Conservation (phyloP, 2,113 vertebrate species). For the Brachypteracias leptosomus region DNA sequence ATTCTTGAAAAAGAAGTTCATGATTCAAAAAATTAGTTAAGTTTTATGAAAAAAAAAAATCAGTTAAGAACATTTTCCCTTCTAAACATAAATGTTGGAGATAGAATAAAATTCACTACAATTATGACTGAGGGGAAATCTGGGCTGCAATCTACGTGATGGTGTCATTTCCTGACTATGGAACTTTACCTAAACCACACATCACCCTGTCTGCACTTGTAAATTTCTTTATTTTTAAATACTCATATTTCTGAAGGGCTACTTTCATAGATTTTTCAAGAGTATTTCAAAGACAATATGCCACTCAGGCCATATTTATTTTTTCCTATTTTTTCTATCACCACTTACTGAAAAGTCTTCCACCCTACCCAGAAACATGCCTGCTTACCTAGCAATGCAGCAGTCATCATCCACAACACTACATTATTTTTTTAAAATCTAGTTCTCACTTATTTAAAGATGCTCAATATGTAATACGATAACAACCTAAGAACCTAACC, state of each 20-base stretch:
- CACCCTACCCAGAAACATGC: neutral
- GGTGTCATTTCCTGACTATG: neutral
- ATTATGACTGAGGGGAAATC: neutral
- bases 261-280: neutral
- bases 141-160: neutral
- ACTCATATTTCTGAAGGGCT: neutral
- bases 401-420: neutral
- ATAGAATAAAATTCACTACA: neutral
- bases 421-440: neutral
- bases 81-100: neutral
- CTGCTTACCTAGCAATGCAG: neutral
- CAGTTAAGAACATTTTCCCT: neutral
- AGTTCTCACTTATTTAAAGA: neutral
- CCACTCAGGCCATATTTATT: no score
- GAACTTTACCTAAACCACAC: neutral
- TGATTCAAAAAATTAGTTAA: neutral
- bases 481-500: neutral
- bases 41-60: neutral
- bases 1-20: neutral
- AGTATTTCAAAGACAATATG: neutral
- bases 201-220: neutral
- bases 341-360: neutral
- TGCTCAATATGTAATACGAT: neutral
- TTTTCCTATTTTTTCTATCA: neutral
- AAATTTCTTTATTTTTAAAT: neutral